These are phyloP conservation scores for Leucophenga montana DNA, from an alignment of 2,888 invertebrate genomes.

Conservation along the genomic window DNA sequence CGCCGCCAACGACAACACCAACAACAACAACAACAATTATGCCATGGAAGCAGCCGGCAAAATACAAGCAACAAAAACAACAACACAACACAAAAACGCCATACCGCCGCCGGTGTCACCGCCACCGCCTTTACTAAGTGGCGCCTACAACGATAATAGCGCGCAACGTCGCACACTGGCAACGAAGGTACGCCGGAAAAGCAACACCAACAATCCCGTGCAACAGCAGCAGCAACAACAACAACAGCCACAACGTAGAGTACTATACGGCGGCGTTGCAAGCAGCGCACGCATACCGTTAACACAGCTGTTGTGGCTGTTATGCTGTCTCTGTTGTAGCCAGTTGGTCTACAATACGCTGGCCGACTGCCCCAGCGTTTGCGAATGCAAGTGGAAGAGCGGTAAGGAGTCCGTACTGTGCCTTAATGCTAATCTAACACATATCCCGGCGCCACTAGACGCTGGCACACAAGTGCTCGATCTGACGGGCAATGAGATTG, in stretches of 20 bases:
- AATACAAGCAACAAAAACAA: background rate
- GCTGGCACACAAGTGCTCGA: constrained; percentile 87
- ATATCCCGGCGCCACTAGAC: constrained; percentile 83
- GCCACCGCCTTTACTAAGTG: constrained; percentile 17
- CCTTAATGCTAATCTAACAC: constrained; percentile 82
- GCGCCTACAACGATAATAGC: constrained; percentile 59
- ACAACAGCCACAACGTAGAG: constrained; percentile 24
- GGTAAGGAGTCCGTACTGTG: constrained; percentile 90
- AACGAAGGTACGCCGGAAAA: constrained; percentile 61
- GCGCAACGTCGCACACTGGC: constrained; percentile 62
- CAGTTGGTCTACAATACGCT: constrained; percentile 61
- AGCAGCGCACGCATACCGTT: constrained; percentile 60
- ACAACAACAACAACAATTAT: constrained; percentile 37
- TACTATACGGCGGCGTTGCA: background rate
- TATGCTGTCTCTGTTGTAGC: constrained; percentile 60
- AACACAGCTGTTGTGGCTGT: constrained; percentile 61
- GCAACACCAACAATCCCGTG: too few species aligned
- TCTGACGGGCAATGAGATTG: constrained; percentile 82
- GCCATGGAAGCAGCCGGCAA: constrained; percentile 46
- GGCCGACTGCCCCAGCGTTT: constrained; percentile 82
- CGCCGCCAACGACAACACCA: background rate
- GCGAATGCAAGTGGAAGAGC: constrained; percentile 92
- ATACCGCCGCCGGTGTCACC: constrained; percentile 32
- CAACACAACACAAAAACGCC: constrained; percentile 48
- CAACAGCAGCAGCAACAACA: constrained; percentile 9